phyloP scores from a whole-genome alignment of 2,797 vertebrate genomes.

The Eospalax fontanierii region DNA sequence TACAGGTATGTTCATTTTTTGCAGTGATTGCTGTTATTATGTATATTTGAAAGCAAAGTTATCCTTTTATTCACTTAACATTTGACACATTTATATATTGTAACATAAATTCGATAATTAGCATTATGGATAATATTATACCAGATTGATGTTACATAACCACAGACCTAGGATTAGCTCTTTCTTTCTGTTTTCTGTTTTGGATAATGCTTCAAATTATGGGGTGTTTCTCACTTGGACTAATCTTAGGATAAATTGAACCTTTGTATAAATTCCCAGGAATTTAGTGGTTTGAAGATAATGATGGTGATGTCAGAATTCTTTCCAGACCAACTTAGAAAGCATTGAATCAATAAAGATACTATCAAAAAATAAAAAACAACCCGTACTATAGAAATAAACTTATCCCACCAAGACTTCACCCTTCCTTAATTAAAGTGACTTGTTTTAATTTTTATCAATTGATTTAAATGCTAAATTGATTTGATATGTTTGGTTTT shows the following conservation, averaged over 20 bases:
- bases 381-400: background rate
- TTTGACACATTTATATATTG: background rate
- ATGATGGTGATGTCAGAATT: slow-evolving; percentile 65
- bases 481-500: background rate
- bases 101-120: slow-evolving; percentile 39
- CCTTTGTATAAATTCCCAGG: slow-evolving; percentile 38
- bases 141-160: slow-evolving; percentile 29
- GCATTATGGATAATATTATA: slow-evolving; percentile 23
- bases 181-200: slow-evolving; percentile 60
- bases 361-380: background rate
- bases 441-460: slow-evolving; percentile 51
- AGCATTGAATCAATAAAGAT: slow-evolving; percentile 23
- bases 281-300: slow-evolving; percentile 61
- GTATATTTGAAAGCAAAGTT: background rate
- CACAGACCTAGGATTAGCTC: background rate
- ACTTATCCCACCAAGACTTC: background rate
- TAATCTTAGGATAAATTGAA: slow-evolving; percentile 39
- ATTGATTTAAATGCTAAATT: slow-evolving; percentile 31
- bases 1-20: background rate
- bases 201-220: slow-evolving; percentile 47
- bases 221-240: slow-evolving; percentile 43
- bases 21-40: background rate
- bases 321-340: slow-evolving; percentile 55
- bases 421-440: background rate
- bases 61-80: slow-evolving; percentile 20